Evolutionary conservation across 2,113 vertebrate species (phyloP).

Genomic region (Fukomys damarensis): DNA sequence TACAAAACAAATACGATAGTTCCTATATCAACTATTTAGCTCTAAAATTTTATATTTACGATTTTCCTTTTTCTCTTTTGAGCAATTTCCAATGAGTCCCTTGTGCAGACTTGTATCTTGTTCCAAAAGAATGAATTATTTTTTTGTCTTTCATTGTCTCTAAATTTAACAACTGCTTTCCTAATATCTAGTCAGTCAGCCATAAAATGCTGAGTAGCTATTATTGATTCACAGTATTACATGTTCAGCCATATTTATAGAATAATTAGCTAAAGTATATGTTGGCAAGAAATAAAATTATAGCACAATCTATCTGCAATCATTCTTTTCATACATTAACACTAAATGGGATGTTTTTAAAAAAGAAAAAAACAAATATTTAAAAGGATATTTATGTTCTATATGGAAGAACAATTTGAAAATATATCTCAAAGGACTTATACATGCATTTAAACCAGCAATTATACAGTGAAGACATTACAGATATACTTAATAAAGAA

Average conservation of each 20-base stretch:
- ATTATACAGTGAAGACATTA: slow-evolving; percentile 10
- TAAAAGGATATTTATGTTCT: neutral
- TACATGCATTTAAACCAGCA: neutral
- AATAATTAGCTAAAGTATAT: slow-evolving; percentile 11
- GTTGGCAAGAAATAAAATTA: slow-evolving; percentile 18
- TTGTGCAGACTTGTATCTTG: neutral
- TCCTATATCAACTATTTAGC: neutral
- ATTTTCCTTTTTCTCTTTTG: neutral
- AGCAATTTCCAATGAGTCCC: neutral
- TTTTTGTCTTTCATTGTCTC: slow-evolving; percentile 18
- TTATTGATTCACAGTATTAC: neutral
- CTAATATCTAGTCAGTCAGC: neutral
- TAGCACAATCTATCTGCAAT: neutral
- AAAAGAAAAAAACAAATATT: slow-evolving; percentile 27
- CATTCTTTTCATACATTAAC: neutral
- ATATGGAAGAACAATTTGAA: neutral
- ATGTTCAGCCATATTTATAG: neutral
- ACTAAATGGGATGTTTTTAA: neutral
- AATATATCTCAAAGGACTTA: slow-evolving; percentile 1
- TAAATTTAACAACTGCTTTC: slow-evolving; percentile 33
- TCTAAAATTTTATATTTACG: slow-evolving; percentile 4
- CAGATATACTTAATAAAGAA: slow-evolving; percentile 3
- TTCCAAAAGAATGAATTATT: slow-evolving; percentile 40
- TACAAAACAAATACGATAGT: neutral
- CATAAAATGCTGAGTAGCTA: neutral